Percentiles rank a stretch among this genome's conserved stretches.
Conservation (phyloP, 2,113 vertebrate genomes). For the Hemichromis elongatus region DNA sequence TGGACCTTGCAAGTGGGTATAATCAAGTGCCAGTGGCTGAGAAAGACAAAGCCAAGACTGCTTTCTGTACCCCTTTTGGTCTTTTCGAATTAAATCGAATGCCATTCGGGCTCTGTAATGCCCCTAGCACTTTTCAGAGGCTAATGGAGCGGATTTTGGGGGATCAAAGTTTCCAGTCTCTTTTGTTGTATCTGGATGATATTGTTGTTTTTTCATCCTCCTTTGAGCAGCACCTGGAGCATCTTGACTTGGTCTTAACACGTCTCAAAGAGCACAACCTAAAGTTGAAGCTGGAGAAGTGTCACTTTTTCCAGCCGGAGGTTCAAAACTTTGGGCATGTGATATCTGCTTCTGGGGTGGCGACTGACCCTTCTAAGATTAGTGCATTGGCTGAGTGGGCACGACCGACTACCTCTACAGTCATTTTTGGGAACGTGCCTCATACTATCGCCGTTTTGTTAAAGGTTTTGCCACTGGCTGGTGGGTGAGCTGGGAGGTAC, state of each 20-base stretch:
- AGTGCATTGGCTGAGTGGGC: neutral
- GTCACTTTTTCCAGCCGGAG: neutral
- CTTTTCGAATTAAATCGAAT: too few relatives aligned
- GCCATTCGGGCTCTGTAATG: neutral
- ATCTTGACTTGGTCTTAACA: neutral
- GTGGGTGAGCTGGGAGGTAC: neutral
- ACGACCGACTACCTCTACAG: neutral
- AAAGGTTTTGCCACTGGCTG: neutral
- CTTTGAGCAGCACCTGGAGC: neutral
- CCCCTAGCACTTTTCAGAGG: neutral
- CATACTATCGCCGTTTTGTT: neutral
- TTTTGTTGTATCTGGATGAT: neutral
- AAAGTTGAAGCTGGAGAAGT: neutral
- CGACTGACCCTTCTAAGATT: neutral
- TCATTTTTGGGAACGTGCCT: neutral
- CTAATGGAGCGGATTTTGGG: neutral
- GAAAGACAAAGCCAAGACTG: neutral
- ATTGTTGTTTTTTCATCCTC: neutral
- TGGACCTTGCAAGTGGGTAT: neutral
- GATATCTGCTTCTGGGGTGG: neutral
- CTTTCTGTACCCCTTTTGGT: neutral
- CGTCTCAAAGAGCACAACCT: neutral
- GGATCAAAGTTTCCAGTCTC: neutral
- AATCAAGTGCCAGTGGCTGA: neutral
- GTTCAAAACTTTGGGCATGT: neutral